Evolutionary conservation across 2,797 vertebrate species (phyloP), one percentile per base, ranked within the genome.

Genomic region (Mionectes olivaceus): DNA sequence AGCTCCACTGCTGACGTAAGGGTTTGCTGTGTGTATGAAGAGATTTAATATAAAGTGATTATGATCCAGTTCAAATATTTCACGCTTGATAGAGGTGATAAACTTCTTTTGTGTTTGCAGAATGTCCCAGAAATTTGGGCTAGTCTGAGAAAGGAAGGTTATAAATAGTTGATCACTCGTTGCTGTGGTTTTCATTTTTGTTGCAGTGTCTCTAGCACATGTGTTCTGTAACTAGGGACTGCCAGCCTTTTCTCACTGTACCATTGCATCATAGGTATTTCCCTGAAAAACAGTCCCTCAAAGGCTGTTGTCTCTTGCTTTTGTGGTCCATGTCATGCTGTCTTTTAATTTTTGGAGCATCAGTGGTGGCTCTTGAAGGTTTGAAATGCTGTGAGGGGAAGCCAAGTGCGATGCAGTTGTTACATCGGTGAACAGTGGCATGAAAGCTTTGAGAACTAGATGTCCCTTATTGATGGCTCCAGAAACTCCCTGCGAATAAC

Each of bases 181-280:
- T 81, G 21, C 52, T 55, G 24, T 50, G 33, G 10, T 8, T 92
- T 93, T 53, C 2, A 7, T 55, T 91, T 93, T 65, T 1, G 1
- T 35, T 70, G 24, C 33, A 30, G 9, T 17, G 17, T n/a, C 7
- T 4, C 19, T 76, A 11, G 7, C 46, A 5, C 0, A 2, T 35
- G 13, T 73, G 8, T 57, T 59, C 27, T 67, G 0, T 77, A 80
- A 52, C 15, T 10, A 18, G 28, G 18, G 41, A 10, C 9, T 69
- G 56, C 4, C 17, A n/a, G 30, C 73, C 25, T 74, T 37, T 65
- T 32, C 14, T 64, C 3, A 1, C 35, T 5, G 2, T 44, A 19
- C 4, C 4, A 3, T 11, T 74, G 6, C 27, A 28, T 41, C 25
- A 28, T 22, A 1, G 22, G 21, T 35, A 7, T 57, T 89, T 55